Evolutionary conservation across 2,113 vertebrate species (phyloP).

Genomic region (Motacilla alba): DNA sequence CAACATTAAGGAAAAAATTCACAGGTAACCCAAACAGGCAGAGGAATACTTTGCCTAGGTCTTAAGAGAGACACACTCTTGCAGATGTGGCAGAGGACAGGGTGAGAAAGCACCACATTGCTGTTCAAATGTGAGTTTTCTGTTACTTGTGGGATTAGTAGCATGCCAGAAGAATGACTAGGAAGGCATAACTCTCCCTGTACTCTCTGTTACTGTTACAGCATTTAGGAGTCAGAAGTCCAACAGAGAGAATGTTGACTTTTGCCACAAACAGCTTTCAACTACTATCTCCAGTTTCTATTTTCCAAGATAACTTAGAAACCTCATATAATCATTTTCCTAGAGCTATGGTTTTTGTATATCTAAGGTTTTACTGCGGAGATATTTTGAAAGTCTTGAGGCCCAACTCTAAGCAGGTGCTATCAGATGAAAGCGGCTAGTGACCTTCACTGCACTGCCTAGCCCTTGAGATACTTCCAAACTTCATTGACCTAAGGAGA

Average conservation of each 20-base stretch:
- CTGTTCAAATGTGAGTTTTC: background rate
- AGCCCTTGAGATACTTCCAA: background rate
- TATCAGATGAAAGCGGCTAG: background rate
- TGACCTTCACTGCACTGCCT: background rate
- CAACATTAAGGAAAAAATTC: background rate
- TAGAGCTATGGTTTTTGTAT: background rate
- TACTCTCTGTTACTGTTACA: background rate
- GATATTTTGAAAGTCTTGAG: background rate
- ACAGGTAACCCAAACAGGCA: background rate
- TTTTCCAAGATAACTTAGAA: background rate
- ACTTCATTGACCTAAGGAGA: background rate
- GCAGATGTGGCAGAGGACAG: background rate
- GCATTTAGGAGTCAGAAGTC: background rate
- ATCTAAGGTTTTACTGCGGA: background rate
- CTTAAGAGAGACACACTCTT: background rate
- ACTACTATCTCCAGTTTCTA: background rate
- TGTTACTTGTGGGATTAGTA: background rate
- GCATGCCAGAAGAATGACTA: background rate
- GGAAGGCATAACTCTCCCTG: background rate
- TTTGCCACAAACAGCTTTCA: background rate
- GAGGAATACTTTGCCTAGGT: background rate
- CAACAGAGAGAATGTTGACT: background rate
- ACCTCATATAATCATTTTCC: background rate
- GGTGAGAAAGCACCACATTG: background rate
- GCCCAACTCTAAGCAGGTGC: background rate